phyloP scores from a whole-genome alignment of 2,888 invertebrate genomes.

The Nycteola revayana region DNA sequence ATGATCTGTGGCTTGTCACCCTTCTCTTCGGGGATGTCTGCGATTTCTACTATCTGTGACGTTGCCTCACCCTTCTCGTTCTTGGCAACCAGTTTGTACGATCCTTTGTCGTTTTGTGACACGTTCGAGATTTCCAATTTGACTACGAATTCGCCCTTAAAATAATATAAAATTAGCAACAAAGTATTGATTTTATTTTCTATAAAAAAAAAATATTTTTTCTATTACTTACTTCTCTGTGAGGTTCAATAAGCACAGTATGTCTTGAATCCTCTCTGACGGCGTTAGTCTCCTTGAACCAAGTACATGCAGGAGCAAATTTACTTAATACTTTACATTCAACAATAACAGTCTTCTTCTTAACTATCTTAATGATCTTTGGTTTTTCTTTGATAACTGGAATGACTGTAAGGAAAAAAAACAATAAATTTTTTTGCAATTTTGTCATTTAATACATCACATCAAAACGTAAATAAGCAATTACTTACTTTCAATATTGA shows the following conservation, averaged over 20 bases:
- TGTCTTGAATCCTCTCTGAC: slow-evolving; percentile 90
- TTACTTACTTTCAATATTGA: slow-evolving; percentile 98
- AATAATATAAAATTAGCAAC: slow-evolving; percentile 8
- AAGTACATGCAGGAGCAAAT: slow-evolving; percentile 95
- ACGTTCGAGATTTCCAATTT: slow-evolving; percentile 95
- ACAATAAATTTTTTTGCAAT: no score
- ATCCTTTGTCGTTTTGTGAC: slow-evolving; percentile 90
- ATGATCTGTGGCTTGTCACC: slow-evolving; percentile 91
- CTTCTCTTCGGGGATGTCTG: slow-evolving; percentile 90
- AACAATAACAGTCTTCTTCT: slow-evolving; percentile 95
- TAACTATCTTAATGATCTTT: slow-evolving; percentile 94
- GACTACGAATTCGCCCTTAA: slow-evolving; percentile 92
- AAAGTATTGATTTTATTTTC: neutral
- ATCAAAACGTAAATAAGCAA: no score
- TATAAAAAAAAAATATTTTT: neutral
- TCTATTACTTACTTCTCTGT: slow-evolving; percentile 85
- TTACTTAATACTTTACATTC: slow-evolving; percentile 97
- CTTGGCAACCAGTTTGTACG: slow-evolving; percentile 94
- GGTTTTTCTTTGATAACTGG: slow-evolving; percentile 97
- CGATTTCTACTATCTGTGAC: slow-evolving; percentile 93
- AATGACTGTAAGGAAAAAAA: slow-evolving; percentile 84
- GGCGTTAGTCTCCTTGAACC: slow-evolving; percentile 93
- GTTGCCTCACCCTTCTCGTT: slow-evolving; percentile 96
- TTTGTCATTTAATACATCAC: no score
- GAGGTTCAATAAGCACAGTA: slow-evolving; percentile 88